Evolutionary conservation across 1,140 invertebrate species (phyloP).

Genomic region (Meteorus sp.): DNA sequence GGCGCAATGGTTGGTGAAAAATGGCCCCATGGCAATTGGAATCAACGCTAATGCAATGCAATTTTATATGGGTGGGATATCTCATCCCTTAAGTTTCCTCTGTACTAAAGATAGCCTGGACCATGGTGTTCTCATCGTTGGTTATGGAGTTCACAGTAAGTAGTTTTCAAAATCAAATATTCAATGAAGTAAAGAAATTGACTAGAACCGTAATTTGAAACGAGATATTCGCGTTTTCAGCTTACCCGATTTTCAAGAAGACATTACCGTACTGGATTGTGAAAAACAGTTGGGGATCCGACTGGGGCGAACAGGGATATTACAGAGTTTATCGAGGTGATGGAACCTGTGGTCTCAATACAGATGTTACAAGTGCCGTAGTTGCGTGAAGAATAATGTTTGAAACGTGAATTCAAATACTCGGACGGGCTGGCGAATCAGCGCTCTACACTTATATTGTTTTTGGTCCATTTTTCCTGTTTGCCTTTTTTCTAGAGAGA

Average conservation of each 20-base stretch:
- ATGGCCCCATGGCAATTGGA: conserved; percentile 96
- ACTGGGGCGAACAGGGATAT: conserved; percentile 92
- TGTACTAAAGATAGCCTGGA: conserved; percentile 81
- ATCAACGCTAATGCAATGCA: conserved; percentile 99
- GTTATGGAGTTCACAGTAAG: conserved; percentile 80
- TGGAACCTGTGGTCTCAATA: conserved; percentile 92
- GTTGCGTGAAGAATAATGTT: conserved; percentile 60
- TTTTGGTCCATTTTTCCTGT: no score
- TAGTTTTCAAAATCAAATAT: conserved; percentile 34
- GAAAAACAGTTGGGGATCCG: conserved; percentile 90
- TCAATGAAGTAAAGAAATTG: conserved; percentile 41
- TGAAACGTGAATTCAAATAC: no score
- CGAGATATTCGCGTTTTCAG: conserved; percentile 60
- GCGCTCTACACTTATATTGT: no score
- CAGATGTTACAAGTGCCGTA: conserved; percentile 87
- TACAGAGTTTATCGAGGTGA: conserved; percentile 93
- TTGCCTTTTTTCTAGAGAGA: no score
- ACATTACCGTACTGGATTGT: conserved; percentile 88
- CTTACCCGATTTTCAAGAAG: conserved; percentile 79
- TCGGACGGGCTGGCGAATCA: no score
- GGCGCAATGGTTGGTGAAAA: conserved; percentile 86
- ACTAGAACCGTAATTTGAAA: conserved; percentile 17
- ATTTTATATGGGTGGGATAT: conserved; percentile 96
- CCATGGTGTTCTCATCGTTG: conserved; percentile 93
- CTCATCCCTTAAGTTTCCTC: conserved; percentile 89